Evolutionary conservation across 1,140 invertebrate genomes (phyloP).

Genomic region (Zeugodacus cucurbitae): DNA sequence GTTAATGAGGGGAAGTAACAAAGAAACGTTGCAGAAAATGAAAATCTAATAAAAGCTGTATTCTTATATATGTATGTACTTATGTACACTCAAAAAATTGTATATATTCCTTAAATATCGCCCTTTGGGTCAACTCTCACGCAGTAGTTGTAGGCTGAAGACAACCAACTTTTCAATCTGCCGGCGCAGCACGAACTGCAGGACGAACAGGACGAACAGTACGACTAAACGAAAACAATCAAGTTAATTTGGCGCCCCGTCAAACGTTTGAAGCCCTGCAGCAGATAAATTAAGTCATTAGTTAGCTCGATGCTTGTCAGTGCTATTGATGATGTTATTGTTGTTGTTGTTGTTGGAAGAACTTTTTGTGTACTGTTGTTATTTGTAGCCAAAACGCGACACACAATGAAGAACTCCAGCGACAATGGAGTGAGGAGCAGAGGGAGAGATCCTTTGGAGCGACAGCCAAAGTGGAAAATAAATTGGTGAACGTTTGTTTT

Average conservation of each 20-base stretch:
- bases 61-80: too few relatives aligned
- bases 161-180: neutral
- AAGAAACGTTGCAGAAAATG: neutral
- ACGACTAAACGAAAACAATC: constrained; percentile 39
- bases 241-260: constrained; percentile 64
- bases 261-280: constrained; percentile 58
- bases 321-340: neutral
- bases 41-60: neutral
- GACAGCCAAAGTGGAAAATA: constrained; percentile 62
- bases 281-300: constrained; percentile 67
- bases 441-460: constrained; percentile 4
- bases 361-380: neutral
- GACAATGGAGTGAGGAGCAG: constrained; percentile 10
- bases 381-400: neutral
- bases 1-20: neutral
- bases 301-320: constrained; percentile 48
- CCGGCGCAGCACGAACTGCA: neutral
- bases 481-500: constrained; percentile 66
- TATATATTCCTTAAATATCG: too few relatives aligned
- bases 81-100: too few relatives aligned
- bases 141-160: neutral
- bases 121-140: neutral
- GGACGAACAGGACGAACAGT: neutral
- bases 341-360: neutral
- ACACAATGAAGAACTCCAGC: neutral